phyloP scores from a whole-genome alignment of 2,797 vertebrate species.

The Oryzias sinensis region DNA sequence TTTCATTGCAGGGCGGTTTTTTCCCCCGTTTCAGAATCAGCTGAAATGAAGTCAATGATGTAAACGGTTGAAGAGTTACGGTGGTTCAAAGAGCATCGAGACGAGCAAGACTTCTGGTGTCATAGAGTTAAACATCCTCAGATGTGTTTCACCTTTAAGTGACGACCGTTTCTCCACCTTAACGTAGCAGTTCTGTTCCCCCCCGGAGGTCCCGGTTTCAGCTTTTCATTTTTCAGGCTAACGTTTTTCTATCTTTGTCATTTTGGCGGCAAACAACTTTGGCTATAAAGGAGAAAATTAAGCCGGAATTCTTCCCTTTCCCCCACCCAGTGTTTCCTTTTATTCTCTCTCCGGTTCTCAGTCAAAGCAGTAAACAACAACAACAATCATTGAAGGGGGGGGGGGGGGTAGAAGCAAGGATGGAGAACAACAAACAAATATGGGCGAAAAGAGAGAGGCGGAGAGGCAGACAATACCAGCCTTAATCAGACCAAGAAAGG shows the following conservation, averaged over 20 bases:
- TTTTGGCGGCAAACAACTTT: conserved; percentile 70
- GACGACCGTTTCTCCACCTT: too few species aligned
- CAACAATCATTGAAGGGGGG: conserved; percentile 30
- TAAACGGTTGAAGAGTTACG: too few species aligned
- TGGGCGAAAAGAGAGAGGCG: conserved; percentile 39
- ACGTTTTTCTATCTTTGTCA: conserved; percentile 47
- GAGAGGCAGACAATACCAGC: conserved; percentile 52
- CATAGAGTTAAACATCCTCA: too few species aligned
- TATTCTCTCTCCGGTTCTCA: conserved; percentile 35
- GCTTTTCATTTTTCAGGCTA: conserved; percentile 34
- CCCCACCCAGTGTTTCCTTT: conserved; percentile 27
- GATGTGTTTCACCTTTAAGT: too few species aligned
- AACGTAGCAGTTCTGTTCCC: conserved; percentile 23
- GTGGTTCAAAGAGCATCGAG: too few species aligned
- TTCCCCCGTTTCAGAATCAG: too few species aligned
- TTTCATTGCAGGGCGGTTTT: too few species aligned
- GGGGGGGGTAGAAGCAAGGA: conserved; percentile 38
- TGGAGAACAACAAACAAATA: conserved; percentile 54
- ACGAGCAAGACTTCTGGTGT: too few species aligned
- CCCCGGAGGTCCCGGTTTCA: conserved; percentile 25
- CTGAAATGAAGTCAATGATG: too few species aligned
- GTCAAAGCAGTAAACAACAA: conserved; percentile 70
- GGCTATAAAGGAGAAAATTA: conserved; percentile 54
- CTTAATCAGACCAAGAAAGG: conserved; percentile 49
- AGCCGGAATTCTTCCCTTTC: conserved; percentile 22